Evolutionary conservation across 64 coral and sea anemone genomes (phyloP).

Genomic region (Porites australiensis): DNA sequence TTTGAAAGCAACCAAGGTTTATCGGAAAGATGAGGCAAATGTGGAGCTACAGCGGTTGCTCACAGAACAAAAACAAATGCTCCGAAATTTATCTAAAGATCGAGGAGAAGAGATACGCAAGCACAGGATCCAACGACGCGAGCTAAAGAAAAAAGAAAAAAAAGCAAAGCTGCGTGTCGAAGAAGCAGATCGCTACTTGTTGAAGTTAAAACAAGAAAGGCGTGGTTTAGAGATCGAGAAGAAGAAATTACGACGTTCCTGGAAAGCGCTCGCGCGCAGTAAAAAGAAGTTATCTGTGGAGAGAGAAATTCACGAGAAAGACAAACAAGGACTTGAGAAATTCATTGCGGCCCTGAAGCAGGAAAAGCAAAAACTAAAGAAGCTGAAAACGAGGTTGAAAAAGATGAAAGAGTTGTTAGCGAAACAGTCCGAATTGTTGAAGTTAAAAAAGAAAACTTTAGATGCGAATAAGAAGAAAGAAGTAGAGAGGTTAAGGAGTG

Average conservation of each 20-base stretch:
- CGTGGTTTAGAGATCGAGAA: slow-evolving; percentile 47
- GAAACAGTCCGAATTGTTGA: slow-evolving; percentile 13
- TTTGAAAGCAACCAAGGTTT: not conserved
- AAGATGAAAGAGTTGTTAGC: slow-evolving; percentile 20
- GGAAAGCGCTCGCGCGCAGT: slow-evolving; percentile 42
- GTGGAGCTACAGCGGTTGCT: not conserved
- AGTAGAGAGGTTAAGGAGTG: not conserved
- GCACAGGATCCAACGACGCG: slow-evolving; percentile 33
- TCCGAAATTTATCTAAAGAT: not conserved
- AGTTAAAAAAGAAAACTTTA: slow-evolving; percentile 12
- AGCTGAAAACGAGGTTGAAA: slow-evolving; percentile 9
- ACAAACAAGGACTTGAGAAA: slow-evolving; percentile 2
- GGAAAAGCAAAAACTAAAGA: slow-evolving; percentile 43
- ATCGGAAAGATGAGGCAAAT: not conserved
- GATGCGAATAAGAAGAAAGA: slow-evolving; percentile 34
- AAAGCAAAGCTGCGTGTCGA: slow-evolving; percentile 17
- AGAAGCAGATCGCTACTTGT: slow-evolving; percentile 21
- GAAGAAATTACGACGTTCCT: slow-evolving; percentile 15
- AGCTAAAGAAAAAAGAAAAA: slow-evolving; percentile 26
- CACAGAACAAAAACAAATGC: slow-evolving; percentile 2
- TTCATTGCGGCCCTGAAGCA: slow-evolving; percentile 11
- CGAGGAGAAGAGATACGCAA: slow-evolving; percentile 56
- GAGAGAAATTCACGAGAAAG: not conserved
- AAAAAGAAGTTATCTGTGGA: slow-evolving; percentile 27
- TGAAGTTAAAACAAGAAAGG: slow-evolving; percentile 54